Percentiles rank a stretch among this genome's conserved stretches.
phyloP scores from a whole-genome alignment of 2,888 invertebrate species.

The Drosophila paramelanica region DNA sequence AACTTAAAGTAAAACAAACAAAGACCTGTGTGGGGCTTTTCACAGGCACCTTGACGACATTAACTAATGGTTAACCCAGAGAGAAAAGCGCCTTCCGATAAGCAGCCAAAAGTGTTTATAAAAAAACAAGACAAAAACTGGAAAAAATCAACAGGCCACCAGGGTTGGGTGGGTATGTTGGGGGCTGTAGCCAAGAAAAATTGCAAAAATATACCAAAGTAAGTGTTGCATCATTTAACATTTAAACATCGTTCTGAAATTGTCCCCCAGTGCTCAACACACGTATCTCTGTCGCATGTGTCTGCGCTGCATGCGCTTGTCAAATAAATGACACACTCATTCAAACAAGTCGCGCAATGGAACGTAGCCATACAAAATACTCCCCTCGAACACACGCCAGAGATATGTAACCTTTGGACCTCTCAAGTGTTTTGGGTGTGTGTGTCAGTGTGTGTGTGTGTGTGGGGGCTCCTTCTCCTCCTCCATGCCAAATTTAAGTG shows the following conservation, averaged over 20 bases:
- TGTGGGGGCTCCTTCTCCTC: slow-evolving; percentile 24
- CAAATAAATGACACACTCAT: slow-evolving; percentile 72
- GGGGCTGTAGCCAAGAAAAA: slow-evolving; percentile 34
- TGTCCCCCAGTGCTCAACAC: slow-evolving; percentile 18
- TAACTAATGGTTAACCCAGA: slow-evolving; percentile 59
- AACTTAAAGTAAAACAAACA: slow-evolving; percentile 59
- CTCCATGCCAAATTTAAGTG: slow-evolving; percentile 55
- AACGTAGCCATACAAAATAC: slow-evolving; percentile 13
- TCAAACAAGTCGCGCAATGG: slow-evolving; percentile 50
- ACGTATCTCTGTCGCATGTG: slow-evolving; percentile 45
- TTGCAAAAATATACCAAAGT: slow-evolving; percentile 48
- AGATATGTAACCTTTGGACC: slow-evolving; percentile 41
- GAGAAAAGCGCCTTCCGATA: slow-evolving; percentile 31
- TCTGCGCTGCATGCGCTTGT: slow-evolving; percentile 61
- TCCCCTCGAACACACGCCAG: slow-evolving; percentile 1
- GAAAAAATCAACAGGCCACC: slow-evolving; percentile 37
- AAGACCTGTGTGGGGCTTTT: slow-evolving; percentile 4
- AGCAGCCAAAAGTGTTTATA: slow-evolving; percentile 13
- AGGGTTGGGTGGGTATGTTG: slow-evolving; percentile 9
- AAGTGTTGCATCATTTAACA: slow-evolving; percentile 67
- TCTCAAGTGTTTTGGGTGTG: slow-evolving; percentile 50
- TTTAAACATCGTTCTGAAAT: slow-evolving; percentile 44
- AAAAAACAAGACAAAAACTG: slow-evolving; percentile 15
- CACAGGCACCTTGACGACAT: slow-evolving; percentile 53
- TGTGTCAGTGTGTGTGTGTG: slow-evolving; percentile 25